Evolutionary conservation across 2,797 vertebrate species (phyloP), one percentile per base, ranked within the genome.

Genomic region (Fistularia tabacaria): DNA sequence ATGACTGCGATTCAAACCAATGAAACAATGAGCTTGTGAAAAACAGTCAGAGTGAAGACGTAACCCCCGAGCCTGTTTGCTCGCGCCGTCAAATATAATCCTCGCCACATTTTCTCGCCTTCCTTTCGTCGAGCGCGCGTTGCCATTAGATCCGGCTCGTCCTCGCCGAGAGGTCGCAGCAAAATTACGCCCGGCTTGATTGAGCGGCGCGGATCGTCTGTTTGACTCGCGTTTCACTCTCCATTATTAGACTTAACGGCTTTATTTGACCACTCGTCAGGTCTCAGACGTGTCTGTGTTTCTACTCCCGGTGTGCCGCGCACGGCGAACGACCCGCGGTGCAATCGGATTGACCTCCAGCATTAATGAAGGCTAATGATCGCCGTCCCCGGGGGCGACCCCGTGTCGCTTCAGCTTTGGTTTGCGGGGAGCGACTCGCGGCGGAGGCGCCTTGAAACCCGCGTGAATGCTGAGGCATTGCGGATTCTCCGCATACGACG

Each of bases 281-380:
- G 62, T 53, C 58, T 74, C 63, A 46, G 66, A 37, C 15, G 36
- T 15, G 45, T 62, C 52, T 40, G 55, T 66, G 45, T 78, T 71
- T 54, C 55, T 59, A 36, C 69, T 59, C 39, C n/a, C 49, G 66
- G 64, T 63, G 66, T 49, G 40, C 54, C 49, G 54, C 45, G 50
- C 69, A 38, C 51, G 60, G 58, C 61, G 36, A 46, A 57, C 59
- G 73, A 73, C 78, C 75, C 54, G 47, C 57, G 51, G 59, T 42
- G 62, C 70, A 67, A 52, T 64, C 57, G 58, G 61, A 66, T 61
- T 57, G 69, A 79, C 68, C 78, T 75, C 60, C 43, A 56, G 57
- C 46, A 51, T 65, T 73, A 81, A 81, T 76, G 65, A 75, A 79
- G 71, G 77, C 53, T 80, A 80, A 80, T 66, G 68, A 74, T 51